phyloP scores from a whole-genome alignment of 1,140 invertebrate species.

The Trichonephila clavipes region DNA sequence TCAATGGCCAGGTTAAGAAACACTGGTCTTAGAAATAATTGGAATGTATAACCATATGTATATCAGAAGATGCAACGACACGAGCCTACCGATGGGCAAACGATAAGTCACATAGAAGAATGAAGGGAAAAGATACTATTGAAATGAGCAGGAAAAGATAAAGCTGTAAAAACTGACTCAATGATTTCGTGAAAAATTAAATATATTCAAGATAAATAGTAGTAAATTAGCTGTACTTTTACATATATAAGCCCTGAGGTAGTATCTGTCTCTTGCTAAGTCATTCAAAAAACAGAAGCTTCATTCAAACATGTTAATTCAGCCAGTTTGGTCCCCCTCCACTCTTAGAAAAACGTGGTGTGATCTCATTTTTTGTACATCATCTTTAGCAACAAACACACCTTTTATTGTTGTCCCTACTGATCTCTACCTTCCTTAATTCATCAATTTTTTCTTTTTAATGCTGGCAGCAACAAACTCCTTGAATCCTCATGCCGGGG shows the following conservation, averaged over 20 bases:
- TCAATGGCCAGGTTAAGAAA: too few species aligned
- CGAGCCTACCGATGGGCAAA: too few species aligned
- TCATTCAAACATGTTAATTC: slow-evolving; percentile 99
- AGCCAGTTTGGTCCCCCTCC: slow-evolving; percentile 99
- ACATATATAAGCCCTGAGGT: slow-evolving; percentile 99
- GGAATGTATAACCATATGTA: too few species aligned
- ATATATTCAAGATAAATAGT: background rate
- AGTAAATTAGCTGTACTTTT: too few species aligned
- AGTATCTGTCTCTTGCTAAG: slow-evolving; percentile 99
- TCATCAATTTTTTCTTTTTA: slow-evolving; percentile 97
- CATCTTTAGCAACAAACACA: slow-evolving; percentile 94
- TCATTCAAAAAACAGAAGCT: slow-evolving; percentile 99
- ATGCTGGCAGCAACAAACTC: slow-evolving; percentile 98
- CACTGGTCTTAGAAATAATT: too few species aligned
- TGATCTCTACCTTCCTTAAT: slow-evolving; percentile 97
- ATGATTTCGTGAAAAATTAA: background rate
- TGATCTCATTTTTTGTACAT: slow-evolving; percentile 99
- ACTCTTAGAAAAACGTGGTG: slow-evolving; percentile 99
- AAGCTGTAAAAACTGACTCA: too few species aligned
- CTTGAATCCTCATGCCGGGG: slow-evolving; percentile 97
- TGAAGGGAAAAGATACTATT: too few species aligned
- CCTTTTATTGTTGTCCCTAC: slow-evolving; percentile 96
- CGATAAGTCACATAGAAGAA: too few species aligned
- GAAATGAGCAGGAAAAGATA: too few species aligned
- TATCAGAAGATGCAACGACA: too few species aligned